phyloP scores from a whole-genome alignment of 92 coral and sea anemone genomes.

The Palythoa grandis region DNA sequence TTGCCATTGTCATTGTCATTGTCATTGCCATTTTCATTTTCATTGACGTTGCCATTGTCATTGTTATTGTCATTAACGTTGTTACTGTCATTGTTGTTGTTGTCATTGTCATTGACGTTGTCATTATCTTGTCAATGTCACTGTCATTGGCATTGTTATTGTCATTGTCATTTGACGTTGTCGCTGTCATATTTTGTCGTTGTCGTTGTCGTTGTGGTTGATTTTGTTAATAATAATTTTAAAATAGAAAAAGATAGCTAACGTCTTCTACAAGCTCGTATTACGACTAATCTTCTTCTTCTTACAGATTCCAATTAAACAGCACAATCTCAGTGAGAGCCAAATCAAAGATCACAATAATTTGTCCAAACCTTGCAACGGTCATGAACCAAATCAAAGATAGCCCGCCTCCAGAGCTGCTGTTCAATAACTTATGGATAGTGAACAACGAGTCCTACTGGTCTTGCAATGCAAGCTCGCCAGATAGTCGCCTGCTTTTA shows the following conservation, averaged over 20 bases:
- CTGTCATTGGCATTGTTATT: background rate
- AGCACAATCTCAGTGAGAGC: constrained; percentile 20
- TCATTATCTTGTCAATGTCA: background rate
- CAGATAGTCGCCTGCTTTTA: constrained; percentile 20
- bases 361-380: constrained; percentile 33
- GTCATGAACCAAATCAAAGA: constrained; percentile 35
- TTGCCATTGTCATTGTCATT: no score
- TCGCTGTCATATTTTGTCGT: background rate
- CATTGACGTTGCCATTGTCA: background rate
- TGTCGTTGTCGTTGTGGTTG: background rate
- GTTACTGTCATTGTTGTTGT: background rate
- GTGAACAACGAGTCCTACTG: constrained; percentile 33
- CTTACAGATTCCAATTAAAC: constrained; percentile 27
- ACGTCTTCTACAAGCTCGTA: background rate
- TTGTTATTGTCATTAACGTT: background rate
- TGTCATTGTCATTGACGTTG: no score
- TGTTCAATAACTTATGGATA: constrained; percentile 21
- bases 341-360: constrained; percentile 32
- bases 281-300: background rate
- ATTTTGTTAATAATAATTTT: background rate
- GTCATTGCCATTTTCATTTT: background rate
- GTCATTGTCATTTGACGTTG: background rate
- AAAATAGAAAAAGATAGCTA: background rate
- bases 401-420: constrained; percentile 12
- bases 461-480: constrained; percentile 34